Evolutionary conservation across 2,888 invertebrate genomes (phyloP).

Genomic region (Aspidiotus destructor): DNA sequence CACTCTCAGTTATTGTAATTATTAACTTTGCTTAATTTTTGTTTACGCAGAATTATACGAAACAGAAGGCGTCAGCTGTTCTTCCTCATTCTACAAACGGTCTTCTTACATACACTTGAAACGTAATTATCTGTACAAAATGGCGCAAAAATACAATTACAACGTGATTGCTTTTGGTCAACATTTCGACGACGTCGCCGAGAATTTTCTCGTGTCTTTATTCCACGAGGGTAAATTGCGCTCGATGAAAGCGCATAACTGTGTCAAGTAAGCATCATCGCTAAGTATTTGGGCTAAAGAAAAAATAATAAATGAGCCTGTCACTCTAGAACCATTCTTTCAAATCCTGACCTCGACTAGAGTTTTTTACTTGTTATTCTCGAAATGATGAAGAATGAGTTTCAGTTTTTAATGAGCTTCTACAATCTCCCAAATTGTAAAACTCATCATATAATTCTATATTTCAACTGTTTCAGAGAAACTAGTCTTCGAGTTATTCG

Average conservation of each 20-base stretch:
- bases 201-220: slow-evolving; percentile 69
- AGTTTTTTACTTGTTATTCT: too few species aligned
- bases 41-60: not conserved
- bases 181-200: slow-evolving; percentile 72
- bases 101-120: slow-evolving; percentile 46
- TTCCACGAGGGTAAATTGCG: slow-evolving; percentile 69
- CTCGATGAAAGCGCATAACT: slow-evolving; percentile 72
- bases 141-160: slow-evolving; percentile 66
- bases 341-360: too few species aligned
- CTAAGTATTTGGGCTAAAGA: too few species aligned
- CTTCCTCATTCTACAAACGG: too few species aligned
- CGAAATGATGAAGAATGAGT: too few species aligned
- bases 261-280: slow-evolving; percentile 49
- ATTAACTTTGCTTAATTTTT: not conserved
- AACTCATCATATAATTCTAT: too few species aligned
- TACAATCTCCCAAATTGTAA: too few species aligned
- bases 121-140: slow-evolving; percentile 62
- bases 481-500: slow-evolving; percentile 72
- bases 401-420: too few species aligned
- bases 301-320: not conserved
- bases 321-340: not conserved
- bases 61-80: not conserved
- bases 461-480: slow-evolving; percentile 49
- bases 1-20: too few species aligned
- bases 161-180: slow-evolving; percentile 82